These are phyloP conservation scores for Sardinella longiceps DNA, from an alignment of 2,797 vertebrate species.

Conservation along the genomic window DNA sequence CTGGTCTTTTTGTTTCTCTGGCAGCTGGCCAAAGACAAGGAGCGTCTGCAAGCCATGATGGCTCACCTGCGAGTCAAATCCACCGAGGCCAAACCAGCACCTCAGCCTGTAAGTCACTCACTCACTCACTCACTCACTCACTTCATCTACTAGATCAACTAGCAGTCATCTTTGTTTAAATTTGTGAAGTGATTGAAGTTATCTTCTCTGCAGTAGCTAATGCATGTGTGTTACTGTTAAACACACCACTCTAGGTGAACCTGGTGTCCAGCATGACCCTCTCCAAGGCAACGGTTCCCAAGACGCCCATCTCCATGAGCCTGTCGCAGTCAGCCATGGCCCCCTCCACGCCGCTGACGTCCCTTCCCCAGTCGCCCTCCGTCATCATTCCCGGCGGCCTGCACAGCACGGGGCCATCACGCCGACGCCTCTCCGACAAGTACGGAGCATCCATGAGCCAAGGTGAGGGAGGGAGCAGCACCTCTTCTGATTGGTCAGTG, in stretches of 20 bases:
- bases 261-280: conserved; percentile 89
- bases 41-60: conserved; percentile 99
- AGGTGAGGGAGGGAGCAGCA: conserved; percentile 79
- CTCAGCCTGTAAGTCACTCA: conserved; percentile 85
- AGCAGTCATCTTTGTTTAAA: no score
- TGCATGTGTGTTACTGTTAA: no score
- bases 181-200: no score
- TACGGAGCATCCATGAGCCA: conserved; percentile 95
- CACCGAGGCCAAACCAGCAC: conserved; percentile 92
- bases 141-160: no score
- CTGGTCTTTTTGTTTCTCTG: no score
- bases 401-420: conserved; percentile 88
- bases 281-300: conserved; percentile 85
- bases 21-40: conserved; percentile 97
- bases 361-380: conserved; percentile 87
- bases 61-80: conserved; percentile 96
- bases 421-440: conserved; percentile 91
- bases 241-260: no score
- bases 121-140: no score
- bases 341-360: conserved; percentile 91
- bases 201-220: no score
- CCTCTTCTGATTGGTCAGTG: not conserved
- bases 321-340: conserved; percentile 92
- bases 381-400: conserved; percentile 92
- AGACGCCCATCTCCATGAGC: conserved; percentile 88